Percentiles rank a stretch among this genome's conserved stretches.
Conservation (phyloP, 2,113 vertebrate species). For the Odontesthes bonariensis region DNA sequence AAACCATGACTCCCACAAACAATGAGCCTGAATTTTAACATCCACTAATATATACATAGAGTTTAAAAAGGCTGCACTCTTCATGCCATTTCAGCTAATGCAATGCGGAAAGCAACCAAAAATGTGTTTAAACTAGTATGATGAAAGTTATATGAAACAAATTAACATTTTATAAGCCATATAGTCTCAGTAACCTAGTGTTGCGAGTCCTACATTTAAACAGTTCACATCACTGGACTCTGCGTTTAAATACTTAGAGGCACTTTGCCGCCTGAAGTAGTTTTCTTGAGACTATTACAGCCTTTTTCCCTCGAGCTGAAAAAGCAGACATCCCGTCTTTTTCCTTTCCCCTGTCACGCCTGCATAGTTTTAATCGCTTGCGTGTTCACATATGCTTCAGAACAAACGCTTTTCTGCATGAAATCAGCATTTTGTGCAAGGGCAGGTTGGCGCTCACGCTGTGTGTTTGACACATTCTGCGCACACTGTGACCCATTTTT, state of each 20-base stretch:
- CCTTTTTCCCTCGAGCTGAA: conserved; percentile 46
- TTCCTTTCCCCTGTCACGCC: background rate
- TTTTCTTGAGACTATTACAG: conserved; percentile 32
- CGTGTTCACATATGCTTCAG: background rate
- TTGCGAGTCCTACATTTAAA: conserved; percentile 30
- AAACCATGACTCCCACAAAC: background rate
- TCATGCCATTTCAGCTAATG: background rate
- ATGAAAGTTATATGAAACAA: conserved; percentile 4
- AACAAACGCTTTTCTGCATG: conserved; percentile 11
- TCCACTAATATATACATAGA: background rate
- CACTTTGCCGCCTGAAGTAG: conserved; percentile 41
- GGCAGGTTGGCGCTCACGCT: conserved; percentile 2
- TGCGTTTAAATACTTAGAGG: conserved; percentile 59
- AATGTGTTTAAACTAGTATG: background rate
- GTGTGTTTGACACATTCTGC: conserved; percentile 8
- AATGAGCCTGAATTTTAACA: background rate
- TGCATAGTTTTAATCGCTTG: conserved; percentile 4
- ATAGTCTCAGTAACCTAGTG: conserved; percentile 31
- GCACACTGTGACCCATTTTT: conserved; percentile 58
- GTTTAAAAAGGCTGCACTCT: background rate
- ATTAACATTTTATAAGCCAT: conserved; percentile 15
- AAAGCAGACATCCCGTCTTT: conserved; percentile 14
- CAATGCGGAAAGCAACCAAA: conserved; percentile 6
- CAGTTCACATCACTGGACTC: conserved; percentile 52
- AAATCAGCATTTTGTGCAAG: conserved; percentile 24